Base-by-base conservation (phyloP, 2,113 vertebrate species). In the Spea bombifrons region DNA sequence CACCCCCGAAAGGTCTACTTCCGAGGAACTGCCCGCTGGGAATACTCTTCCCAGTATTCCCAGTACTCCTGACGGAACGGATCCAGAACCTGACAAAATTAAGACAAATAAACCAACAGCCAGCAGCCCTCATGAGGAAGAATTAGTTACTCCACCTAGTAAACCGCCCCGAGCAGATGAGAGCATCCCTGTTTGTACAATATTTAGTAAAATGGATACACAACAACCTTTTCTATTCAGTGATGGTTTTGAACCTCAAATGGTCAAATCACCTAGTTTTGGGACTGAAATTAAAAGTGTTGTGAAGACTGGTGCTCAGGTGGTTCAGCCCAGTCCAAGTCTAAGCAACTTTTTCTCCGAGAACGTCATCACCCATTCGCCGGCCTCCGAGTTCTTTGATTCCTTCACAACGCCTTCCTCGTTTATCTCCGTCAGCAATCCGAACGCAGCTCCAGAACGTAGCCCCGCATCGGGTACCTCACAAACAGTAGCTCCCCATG, bases 261-360 rank as follows among this genome's bases (percentile, higher is more conserved):
- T 99, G 88, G 94, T 99, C 45, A 99, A 98, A 78, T 99, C 96
- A 0, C 96, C 97, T 0, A 99, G 97, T 83, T 98, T 98, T 66
- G 92, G 93, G 8, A 91, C 90, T 9, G 82, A 91, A 44, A 88
- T 88, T 3, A 94, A 93, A 83, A 91, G 93, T 0, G 90, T 94
- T 0, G 85, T 86, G 83, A 94, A 94, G 74, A 84, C 88, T 55
- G 87, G 88, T 0, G 90, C 91, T 0, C 94, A 95, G 1, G 91
- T 93, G 5, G 97, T 97, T 82, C 97, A 99, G 43, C 97, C 97
- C 4, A 99, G 97, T 84, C 97, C 97, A 48, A 99, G 97, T 85
- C 92, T 99, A 63, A 99, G 97, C 84, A 98, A 95, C 57, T 99
- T 99, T 85, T 99, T 99, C 66, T 92, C 92, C 0, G 97, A 99